Conservation (phyloP, 2,888 invertebrate species). For the Dicycla oo region DNA sequence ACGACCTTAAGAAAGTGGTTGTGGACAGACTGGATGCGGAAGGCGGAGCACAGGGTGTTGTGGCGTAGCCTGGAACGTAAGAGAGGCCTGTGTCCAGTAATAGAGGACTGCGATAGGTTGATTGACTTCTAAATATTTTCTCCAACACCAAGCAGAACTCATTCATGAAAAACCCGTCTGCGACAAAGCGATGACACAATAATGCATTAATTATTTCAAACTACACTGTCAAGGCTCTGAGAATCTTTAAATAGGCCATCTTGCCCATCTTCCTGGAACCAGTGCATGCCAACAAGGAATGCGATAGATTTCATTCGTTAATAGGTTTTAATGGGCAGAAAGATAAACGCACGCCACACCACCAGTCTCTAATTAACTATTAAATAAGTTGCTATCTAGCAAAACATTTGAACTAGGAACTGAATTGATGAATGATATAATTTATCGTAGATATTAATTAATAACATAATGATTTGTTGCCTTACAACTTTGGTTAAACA, state of each 20-base stretch:
- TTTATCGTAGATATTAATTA: background rate
- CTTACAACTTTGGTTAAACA: background rate
- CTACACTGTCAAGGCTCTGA: slow-evolving; percentile 68
- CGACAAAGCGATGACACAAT: slow-evolving; percentile 35
- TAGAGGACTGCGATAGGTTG: too few species aligned
- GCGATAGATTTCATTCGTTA: slow-evolving; percentile 69
- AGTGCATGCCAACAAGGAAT: slow-evolving; percentile 67
- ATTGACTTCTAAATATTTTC: too few species aligned
- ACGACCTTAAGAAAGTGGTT: too few species aligned
- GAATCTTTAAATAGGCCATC: slow-evolving; percentile 61
- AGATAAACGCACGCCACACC: slow-evolving; percentile 59
- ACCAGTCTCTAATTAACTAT: slow-evolving; percentile 40
- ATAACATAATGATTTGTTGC: background rate
- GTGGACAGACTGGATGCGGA: too few species aligned
- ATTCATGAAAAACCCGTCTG: background rate
- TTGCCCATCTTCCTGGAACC: slow-evolving; percentile 72
- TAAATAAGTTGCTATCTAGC: slow-evolving; percentile 36
- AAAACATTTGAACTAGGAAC: slow-evolving; percentile 22
- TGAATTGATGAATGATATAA: slow-evolving; percentile 1
- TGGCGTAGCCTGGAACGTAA: too few species aligned
- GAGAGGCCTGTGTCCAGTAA: too few species aligned
- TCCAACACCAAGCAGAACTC: background rate
- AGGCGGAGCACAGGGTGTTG: too few species aligned
- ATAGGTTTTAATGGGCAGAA: slow-evolving; percentile 65
- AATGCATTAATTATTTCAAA: slow-evolving; percentile 36